These are phyloP conservation scores for Drosophila mimica DNA, from an alignment of 2,888 invertebrate genomes.

Conservation along the genomic window DNA sequence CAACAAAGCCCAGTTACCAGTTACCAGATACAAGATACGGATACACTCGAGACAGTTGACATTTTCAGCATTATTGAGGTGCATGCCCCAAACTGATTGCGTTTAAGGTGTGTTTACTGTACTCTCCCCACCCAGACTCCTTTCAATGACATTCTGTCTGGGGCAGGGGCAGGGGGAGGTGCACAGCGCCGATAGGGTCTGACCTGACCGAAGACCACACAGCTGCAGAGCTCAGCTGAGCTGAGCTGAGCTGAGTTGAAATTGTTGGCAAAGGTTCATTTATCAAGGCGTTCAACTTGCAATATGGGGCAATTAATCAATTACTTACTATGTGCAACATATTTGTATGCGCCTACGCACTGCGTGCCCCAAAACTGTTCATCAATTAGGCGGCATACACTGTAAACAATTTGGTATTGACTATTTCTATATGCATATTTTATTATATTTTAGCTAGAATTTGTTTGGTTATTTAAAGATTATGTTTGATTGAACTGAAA, in stretches of 20 bases:
- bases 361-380: constrained; percentile 36
- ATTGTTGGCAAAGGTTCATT: constrained; percentile 43
- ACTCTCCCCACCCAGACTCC: constrained; percentile 13
- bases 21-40: constrained; percentile 15
- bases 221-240: constrained; percentile 1
- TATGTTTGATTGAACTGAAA: not conserved
- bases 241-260: not conserved
- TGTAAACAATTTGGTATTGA: not conserved
- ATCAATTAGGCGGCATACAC: constrained; percentile 62
- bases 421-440: too few species aligned
- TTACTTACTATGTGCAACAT: constrained; percentile 68
- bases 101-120: constrained; percentile 34
- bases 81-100: constrained; percentile 48
- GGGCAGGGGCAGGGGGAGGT: not conserved
- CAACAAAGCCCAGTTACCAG: constrained; percentile 18
- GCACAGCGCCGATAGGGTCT: constrained; percentile 11
- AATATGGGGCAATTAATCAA: constrained; percentile 26
- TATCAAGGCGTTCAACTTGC: constrained; percentile 45
- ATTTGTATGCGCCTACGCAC: constrained; percentile 64
- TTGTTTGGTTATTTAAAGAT: too few species aligned
- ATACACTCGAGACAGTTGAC: constrained; percentile 56
- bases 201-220: constrained; percentile 27
- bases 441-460: too few species aligned
- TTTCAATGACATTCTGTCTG: constrained; percentile 40
- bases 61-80: constrained; percentile 46